Evolutionary conservation across 2,797 vertebrate genomes (phyloP).

Genomic region (Heterohyrax brucei): DNA sequence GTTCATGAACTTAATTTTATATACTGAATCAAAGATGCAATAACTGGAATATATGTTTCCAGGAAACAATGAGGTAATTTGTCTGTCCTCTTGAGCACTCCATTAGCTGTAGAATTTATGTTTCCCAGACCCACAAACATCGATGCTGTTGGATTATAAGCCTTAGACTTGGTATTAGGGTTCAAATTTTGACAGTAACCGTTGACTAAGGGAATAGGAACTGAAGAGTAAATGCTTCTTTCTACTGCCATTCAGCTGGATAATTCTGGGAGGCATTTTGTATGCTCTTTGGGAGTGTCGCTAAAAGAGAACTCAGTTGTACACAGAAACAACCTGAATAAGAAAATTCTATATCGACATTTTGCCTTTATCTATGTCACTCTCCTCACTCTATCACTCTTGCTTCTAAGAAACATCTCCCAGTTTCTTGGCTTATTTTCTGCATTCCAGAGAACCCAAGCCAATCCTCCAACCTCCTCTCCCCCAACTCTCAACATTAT

Average conservation of each 20-base stretch:
- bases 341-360: neutral
- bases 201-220: neutral
- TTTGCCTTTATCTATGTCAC: neutral
- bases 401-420: neutral
- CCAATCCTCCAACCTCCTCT: neutral
- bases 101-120: neutral
- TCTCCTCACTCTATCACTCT: neutral
- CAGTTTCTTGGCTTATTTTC: neutral
- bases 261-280: neutral
- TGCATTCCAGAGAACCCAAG: neutral
- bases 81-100: neutral
- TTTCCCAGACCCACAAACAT: neutral
- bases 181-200: neutral
- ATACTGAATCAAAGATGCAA: neutral
- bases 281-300: neutral
- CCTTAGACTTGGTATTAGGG: neutral
- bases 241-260: neutral
- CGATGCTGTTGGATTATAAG: neutral
- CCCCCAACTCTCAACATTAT: neutral
- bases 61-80: neutral
- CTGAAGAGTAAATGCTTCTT: neutral
- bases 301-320: neutral
- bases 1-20: neutral
- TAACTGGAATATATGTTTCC: neutral
- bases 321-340: neutral